Percentiles rank a stretch among this genome's conserved stretches.
phyloP scores from a whole-genome alignment of 2,113 vertebrate species.

The Erythrolamprus reginae region DNA sequence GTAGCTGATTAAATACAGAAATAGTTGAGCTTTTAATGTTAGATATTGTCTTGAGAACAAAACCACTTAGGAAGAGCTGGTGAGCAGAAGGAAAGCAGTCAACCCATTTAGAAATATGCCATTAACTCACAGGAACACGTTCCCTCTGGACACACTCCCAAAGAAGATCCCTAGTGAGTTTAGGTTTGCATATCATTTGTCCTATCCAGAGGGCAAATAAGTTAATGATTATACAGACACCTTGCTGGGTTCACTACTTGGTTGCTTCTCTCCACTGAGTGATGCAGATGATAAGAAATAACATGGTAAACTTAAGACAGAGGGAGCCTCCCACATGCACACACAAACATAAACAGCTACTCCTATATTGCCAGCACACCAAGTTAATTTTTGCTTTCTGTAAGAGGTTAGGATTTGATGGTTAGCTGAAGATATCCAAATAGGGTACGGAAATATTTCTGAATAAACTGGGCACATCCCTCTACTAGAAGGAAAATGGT shows the following conservation, averaged over 20 bases:
- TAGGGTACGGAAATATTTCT: slow-evolving; percentile 37
- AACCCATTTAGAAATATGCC: slow-evolving; percentile 57
- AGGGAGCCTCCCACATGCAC: slow-evolving; percentile 6
- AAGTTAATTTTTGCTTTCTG: slow-evolving; percentile 55
- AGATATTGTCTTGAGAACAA: slow-evolving; percentile 40
- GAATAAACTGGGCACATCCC: slow-evolving; percentile 30
- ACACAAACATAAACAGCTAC: slow-evolving; percentile 31
- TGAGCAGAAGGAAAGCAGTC: slow-evolving; percentile 50
- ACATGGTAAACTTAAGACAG: slow-evolving; percentile 50
- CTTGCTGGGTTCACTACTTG: slow-evolving; percentile 52
- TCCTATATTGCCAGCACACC: slow-evolving; percentile 46
- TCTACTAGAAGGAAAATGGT: slow-evolving; percentile 26
- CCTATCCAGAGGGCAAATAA: slow-evolving; percentile 58
- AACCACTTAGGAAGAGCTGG: slow-evolving; percentile 52
- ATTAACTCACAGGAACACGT: slow-evolving; percentile 57
- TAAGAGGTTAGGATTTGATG: slow-evolving; percentile 43
- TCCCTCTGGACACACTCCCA: slow-evolving; percentile 60
- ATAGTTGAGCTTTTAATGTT: slow-evolving; percentile 50
- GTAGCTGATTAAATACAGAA: slow-evolving; percentile 31
- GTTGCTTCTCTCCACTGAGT: slow-evolving; percentile 63
- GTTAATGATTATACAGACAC: slow-evolving; percentile 63
- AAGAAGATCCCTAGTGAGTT: slow-evolving; percentile 55
- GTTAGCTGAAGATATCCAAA: slow-evolving; percentile 49
- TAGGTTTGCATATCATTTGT: slow-evolving; percentile 59
- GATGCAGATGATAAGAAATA: slow-evolving; percentile 62